Evolutionary conservation across 2,113 vertebrate species (phyloP), one percentile per base, ranked within the genome.

Genomic region (Rana temporaria): DNA sequence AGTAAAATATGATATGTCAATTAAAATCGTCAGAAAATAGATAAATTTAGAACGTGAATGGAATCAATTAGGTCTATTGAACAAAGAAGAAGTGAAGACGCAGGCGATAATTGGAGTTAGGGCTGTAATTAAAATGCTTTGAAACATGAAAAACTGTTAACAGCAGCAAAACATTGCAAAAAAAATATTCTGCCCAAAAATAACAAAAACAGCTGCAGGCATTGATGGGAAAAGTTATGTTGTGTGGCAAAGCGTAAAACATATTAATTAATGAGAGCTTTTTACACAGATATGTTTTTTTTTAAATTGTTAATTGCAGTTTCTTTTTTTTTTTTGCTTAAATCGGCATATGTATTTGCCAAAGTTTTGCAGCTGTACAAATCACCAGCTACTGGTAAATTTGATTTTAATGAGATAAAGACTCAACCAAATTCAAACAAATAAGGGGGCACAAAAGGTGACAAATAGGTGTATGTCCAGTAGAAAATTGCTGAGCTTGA

Each of bases 121-220:
- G 52, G 22, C 60, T 82, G 70, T 75, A 74, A 82, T 82, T 66
- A 82, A 67, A 82, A 82, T 81, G 67, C 79, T 72, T 64, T 75
- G 70, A 82, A 75, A 82, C 70, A 82, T 74, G 62, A 52, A 82
- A 82, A 82, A 82, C 71, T 82, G 80, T 74, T 63, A 75, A 65
- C 34, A 74, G 80, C 70, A 74, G 80, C 80, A 75, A 75, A 75
- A 76, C 24, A 82, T 74, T 67, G 79, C 32, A 38, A 63, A 75
- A 82, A 59, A 72, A 78, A 48, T 53, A 19, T 48, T 48, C 24
- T 15, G 34, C 69, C 79, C 70, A 24, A 66, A 82, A 82, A 82
- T 82, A 82, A 74, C 70, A 82, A 82, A 82, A 75, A 82, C 80
- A 82, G 80, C 70, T 82, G 80, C 80, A 74, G 62, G 70, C 80